Conservation (phyloP, 2,888 invertebrate genomes). For the Ophion slaviceki region DNA sequence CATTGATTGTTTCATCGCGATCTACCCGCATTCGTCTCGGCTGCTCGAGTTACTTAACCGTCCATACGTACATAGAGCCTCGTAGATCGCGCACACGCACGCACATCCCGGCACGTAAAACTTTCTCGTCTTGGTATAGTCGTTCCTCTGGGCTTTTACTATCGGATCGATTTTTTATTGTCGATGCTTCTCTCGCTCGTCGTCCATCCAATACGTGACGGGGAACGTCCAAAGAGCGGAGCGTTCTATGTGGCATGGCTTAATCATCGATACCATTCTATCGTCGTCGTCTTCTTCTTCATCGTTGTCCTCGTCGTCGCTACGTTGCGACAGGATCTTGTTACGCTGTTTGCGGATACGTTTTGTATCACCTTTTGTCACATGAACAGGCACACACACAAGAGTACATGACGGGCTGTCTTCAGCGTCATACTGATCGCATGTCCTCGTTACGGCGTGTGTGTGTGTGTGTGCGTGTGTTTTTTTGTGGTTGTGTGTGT, state of each 20-base stretch:
- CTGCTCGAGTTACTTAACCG: conserved; percentile 24
- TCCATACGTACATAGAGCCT: background rate
- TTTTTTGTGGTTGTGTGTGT: too few relatives aligned
- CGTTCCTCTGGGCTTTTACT: conserved; percentile 18
- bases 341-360: conserved; percentile 50
- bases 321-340: conserved; percentile 4
- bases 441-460: conserved; percentile 36
- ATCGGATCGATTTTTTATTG: conserved; percentile 40
- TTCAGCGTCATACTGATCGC: conserved; percentile 42
- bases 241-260: background rate
- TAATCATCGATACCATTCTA: conserved; percentile 53
- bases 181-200: conserved; percentile 13
- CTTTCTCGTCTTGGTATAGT: conserved; percentile 18
- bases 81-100: background rate
- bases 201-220: conserved; percentile 46
- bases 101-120: background rate
- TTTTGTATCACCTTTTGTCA: conserved; percentile 41
- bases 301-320: background rate
- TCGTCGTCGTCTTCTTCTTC: background rate
- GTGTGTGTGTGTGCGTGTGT: background rate
- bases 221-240: conserved; percentile 14
- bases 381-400: background rate
- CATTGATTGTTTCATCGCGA: background rate
- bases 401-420: background rate
- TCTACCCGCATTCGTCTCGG: background rate